Percentiles rank a stretch among this genome's conserved stretches.
Conservation (phyloP, 2,797 vertebrate species). For the Eutrigla gurnardus region DNA sequence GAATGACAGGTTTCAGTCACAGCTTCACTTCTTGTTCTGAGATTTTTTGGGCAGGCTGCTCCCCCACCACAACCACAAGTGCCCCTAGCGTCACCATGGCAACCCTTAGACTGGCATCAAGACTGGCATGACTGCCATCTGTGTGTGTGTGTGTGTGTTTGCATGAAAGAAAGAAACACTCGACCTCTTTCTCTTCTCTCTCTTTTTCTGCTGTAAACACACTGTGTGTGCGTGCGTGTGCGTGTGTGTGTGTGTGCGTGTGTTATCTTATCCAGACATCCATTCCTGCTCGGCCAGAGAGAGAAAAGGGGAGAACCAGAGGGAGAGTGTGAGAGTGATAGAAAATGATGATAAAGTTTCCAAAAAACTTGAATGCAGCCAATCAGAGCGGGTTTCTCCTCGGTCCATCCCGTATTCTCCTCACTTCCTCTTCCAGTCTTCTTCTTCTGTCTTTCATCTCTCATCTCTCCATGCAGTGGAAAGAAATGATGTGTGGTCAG, state of each 20-base stretch:
- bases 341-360: constrained; percentile 53
- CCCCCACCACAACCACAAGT: neutral
- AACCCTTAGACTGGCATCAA: constrained; percentile 28
- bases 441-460: neutral
- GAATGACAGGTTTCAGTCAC: neutral
- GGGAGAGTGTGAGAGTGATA: constrained; percentile 6
- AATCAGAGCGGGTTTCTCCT: constrained; percentile 37
- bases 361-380: constrained; percentile 34
- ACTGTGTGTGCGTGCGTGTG: constrained; percentile 20
- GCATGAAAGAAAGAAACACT: constrained; percentile 20
- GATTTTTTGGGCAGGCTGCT: neutral
- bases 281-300: constrained; percentile 38
- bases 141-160: constrained; percentile 2
- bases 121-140: constrained; percentile 2
- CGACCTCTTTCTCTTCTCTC: neutral
- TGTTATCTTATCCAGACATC: constrained; percentile 59
- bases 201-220: constrained; percentile 37
- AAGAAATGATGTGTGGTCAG: neutral
- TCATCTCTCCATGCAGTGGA: neutral
- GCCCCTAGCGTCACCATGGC: constrained; percentile 13
- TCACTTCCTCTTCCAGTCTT: constrained; percentile 4
- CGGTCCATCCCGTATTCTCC: constrained; percentile 10
- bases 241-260: constrained; percentile 20
- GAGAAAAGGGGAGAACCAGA: constrained; percentile 65
- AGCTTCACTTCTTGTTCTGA: neutral